Evolutionary conservation across 2,888 invertebrate species (phyloP), one percentile per base, ranked within the genome.

Genomic region (Xanthorhoe designata): DNA sequence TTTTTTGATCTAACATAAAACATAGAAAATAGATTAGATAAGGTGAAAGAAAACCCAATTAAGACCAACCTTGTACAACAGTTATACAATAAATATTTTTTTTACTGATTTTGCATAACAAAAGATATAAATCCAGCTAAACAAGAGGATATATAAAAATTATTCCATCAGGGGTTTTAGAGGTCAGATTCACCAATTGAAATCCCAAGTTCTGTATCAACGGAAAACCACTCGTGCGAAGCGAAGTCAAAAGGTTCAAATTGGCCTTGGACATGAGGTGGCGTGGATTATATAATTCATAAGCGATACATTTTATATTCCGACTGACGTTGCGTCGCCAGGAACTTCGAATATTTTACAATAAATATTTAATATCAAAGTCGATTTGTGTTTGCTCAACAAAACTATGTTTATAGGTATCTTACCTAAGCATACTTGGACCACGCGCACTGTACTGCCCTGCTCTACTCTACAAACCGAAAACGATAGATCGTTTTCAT

Each of bases 181-280:
- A 61, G 64, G 57, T 59, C 63, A 58, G 63, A 64, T 69, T 71
- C 61, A 68, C 59, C 64, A 71, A 61, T 66, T 70, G 15, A 59
- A 69, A 71, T 71, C 47, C 59, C 38, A 51, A 13, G 60, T 61
- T 38, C 66, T 50, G 63, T 65, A 49, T 54, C 4, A 58, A 51
- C 59, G 42, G 57, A 68, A 58, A 60, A 58, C 15, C 53, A 66
- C 59, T 54, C 59, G 59, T 49, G 70, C 68, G 66, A 66, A 71
- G 61, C 64, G 58, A 68, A 57, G 64, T 61, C 62, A 68, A 63
- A 71, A 69, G 63, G 64, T 64, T 67, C 64, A 71, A 71, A 72
- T 70, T 69, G 69, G 63, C 75, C 78, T 77, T 77, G 73, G 61
- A 64, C 54, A 51, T 65, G 64, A 52, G 63, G 59, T 32, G 62